Base-by-base conservation (phyloP, 2,888 invertebrate species). In the Acleris sparsana region DNA sequence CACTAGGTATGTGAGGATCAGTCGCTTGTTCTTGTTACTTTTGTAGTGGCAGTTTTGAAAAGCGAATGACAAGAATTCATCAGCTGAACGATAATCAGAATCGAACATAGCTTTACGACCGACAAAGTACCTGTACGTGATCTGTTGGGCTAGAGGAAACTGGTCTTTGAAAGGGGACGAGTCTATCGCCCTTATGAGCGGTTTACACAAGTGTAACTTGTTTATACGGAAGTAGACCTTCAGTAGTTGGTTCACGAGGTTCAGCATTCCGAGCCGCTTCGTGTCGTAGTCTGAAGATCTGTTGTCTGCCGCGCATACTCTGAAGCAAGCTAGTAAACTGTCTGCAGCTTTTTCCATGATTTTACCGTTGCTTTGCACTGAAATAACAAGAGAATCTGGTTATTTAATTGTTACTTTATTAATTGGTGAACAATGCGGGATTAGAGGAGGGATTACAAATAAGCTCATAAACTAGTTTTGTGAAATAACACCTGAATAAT, bases 61-160 rank as follows among this genome's bases (percentile, higher is more conserved):
- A 0, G 99, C 99, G 86, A 96, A 99, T 0, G 97, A 96, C 22
- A 99, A 88, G 80, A 96, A 97, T 80, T 97, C 96, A 84, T 99
- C 98, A 22, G 99, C 99, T 86, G 95, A 94, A 84, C 96, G 96
- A 81, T 98, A 98, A 83, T 99, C 98, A 63, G 98, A 98, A 87
- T 99, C 99, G 84, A 99, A 99, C 98, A 99, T 99, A 3, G 98
- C 97, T 85, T 99, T 99, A 39, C 99, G 94, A 0, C 99, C 99
- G 18, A 99, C 97, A 89, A 98, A 99, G 87, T 99, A 99, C 80
- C 97, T 97, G 87, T 99, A 99, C 0, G 99, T 99, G 62, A 99
- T 97, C 82, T 97, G 96, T 82, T 99, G 99, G 11, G 98, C 96
- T 67, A 99, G 87, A 1, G 97, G 96, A 85, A 99, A 99, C 68